phyloP scores from a whole-genome alignment of 2,888 invertebrate genomes.

The Eurytoma adleriae region DNA sequence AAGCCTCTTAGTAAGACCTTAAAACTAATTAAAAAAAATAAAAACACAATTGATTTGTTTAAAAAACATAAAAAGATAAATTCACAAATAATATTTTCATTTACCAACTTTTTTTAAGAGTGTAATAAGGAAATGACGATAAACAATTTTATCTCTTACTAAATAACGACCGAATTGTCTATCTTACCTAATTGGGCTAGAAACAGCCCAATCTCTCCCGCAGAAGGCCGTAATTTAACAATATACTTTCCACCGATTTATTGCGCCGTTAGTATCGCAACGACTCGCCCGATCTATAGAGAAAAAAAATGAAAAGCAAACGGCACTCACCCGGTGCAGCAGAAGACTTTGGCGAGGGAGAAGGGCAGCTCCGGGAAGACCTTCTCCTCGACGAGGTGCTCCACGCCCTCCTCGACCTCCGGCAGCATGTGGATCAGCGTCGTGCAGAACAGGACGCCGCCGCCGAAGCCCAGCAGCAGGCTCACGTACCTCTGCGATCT shows the following conservation, averaged over 20 bases:
- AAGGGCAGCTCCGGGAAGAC: constrained; percentile 77
- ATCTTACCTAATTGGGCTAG: too few species aligned
- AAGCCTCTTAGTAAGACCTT: too few species aligned
- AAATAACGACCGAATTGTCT: too few species aligned
- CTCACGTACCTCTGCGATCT: constrained; percentile 77
- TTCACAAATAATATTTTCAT: too few species aligned
- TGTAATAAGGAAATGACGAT: too few species aligned
- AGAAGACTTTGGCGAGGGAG: constrained; percentile 83
- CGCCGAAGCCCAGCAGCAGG: constrained; percentile 86
- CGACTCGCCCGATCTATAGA: not conserved
- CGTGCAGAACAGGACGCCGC: constrained; percentile 89
- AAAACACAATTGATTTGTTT: too few species aligned
- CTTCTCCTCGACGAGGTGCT: constrained; percentile 77
- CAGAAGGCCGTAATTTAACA: constrained; percentile 8
- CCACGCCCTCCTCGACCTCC: constrained; percentile 85
- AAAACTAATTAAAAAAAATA: too few species aligned
- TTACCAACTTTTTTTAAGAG: too few species aligned
- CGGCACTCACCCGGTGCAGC: constrained; percentile 78
- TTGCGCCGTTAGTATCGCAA: constrained; percentile 10
- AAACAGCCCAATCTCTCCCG: not conserved
- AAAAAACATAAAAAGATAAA: too few species aligned
- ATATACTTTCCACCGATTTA: not conserved
- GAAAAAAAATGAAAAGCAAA: constrained; percentile 8
- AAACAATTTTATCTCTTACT: too few species aligned
- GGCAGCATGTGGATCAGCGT: constrained; percentile 90